Percentiles rank a stretch among this genome's conserved stretches.
Conservation (phyloP, 2,113 vertebrate species). For the Myiozetetes cayanensis region DNA sequence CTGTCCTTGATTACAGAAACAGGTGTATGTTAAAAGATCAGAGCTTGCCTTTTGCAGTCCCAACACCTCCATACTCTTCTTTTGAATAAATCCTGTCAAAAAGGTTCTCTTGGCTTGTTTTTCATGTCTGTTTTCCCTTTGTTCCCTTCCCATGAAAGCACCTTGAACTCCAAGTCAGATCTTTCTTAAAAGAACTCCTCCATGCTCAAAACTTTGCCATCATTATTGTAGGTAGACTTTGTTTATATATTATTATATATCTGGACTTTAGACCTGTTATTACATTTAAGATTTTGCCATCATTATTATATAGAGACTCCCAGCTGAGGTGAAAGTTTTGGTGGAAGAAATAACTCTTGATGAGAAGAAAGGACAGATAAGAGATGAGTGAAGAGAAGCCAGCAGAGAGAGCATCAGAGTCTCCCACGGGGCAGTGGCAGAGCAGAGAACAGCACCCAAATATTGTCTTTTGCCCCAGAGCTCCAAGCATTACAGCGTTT, state of each 20-base stretch:
- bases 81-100: background rate
- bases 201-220: background rate
- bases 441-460: background rate
- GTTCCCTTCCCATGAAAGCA: background rate
- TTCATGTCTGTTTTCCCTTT: background rate
- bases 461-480: background rate
- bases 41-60: background rate
- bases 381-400: background rate
- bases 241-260: too few species aligned
- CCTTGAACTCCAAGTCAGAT: background rate
- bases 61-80: background rate
- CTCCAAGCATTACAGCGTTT: background rate
- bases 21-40: background rate
- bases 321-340: background rate
- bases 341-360: background rate
- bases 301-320: accelerated
- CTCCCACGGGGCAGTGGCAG: background rate
- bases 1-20: background rate
- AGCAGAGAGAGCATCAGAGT: background rate
- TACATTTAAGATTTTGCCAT: background rate
- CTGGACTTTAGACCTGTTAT: too few species aligned
- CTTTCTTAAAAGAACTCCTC: background rate
- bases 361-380: background rate
- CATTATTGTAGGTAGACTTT: accelerated
- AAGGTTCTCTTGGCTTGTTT: background rate